Evolutionary conservation across 2,888 invertebrate species (phyloP).

Genomic region (Apamea epomidion): DNA sequence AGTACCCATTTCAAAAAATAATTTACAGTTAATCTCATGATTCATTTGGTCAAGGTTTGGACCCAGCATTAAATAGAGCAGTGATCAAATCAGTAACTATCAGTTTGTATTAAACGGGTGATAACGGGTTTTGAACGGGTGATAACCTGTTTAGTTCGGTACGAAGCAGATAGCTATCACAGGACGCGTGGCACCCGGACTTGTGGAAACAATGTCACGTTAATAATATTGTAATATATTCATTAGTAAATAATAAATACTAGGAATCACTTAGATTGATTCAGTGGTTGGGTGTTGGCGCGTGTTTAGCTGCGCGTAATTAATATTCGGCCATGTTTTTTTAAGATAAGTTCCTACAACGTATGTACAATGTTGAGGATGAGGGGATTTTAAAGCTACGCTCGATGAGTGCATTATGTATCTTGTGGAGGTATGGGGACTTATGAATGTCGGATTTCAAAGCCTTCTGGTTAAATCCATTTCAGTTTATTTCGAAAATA

Average conservation of each 20-base stretch:
- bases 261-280: conserved; percentile 17
- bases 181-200: conserved; percentile 52
- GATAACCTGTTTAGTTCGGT: conserved; percentile 38
- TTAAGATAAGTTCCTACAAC: background rate
- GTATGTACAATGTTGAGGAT: background rate
- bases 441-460: background rate
- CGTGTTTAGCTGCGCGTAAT: conserved; percentile 16
- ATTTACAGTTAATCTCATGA: conserved; percentile 1
- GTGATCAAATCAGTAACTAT: conserved; percentile 26
- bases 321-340: background rate
- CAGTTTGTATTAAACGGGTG: conserved; percentile 34
- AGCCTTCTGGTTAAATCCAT: background rate
- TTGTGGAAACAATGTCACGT: conserved; percentile 48
- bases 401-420: background rate
- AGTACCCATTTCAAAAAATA: conserved; percentile 1
- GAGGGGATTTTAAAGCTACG: background rate
- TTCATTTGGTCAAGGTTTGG: conserved; percentile 38
- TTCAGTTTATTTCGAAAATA: background rate
- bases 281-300: conserved; percentile 18
- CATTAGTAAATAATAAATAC: conserved; percentile 5
- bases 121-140: conserved; percentile 28
- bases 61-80: conserved; percentile 33
- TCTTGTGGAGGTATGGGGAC: background rate
- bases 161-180: conserved; percentile 47
- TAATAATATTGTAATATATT: conserved; percentile 27